Evolutionary conservation across 2,888 invertebrate species (phyloP), one percentile per base, ranked within the genome.

Genomic region (Sarcophaga caerulescens): DNA sequence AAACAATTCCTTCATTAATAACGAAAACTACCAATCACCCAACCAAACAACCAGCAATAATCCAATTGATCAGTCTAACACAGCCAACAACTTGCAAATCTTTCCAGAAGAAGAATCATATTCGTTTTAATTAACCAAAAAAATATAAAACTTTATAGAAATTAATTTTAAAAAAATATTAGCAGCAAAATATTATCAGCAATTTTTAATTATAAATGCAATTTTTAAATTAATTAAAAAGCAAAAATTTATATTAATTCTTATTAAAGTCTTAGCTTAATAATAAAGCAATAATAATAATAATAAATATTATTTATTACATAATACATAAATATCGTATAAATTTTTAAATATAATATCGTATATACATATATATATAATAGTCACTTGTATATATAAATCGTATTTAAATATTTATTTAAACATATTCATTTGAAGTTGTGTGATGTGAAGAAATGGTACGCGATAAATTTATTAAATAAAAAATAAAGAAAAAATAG

Each of bases 41-140:
- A 14, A 14, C 23, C 12, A 73, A 6, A 21, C 63, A 23, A 70
- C 19, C 78, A 81, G 84, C 86, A 81, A 84, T 84, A 86, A 81
- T 74, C 17, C 77, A 70, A 66, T 71, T 70, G 86, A 86, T 23
- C 81, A 69, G 74, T 19, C 77, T 86, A 81, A 78, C 70, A 75
- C 86, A 69, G 45, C 69, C 81, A 86, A 84, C 86, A 83, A 77
- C 81, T 77, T 83, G 83, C 85, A 86, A 86, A 77, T 71, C 81
- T 65, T 77, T 80, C 73, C 62, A 44, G 83, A 85, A 59, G 82
- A 85, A 52, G 74, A 77, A 66, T 25, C 11, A 70, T 84, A 76
- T 71, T 63, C 79, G 1, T 84, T 84, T 80, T 84, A 19, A 84
- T 8, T 35, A 35, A 35, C 2, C 6, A 65, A 62, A 62, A 77